phyloP scores from a whole-genome alignment of 2,113 vertebrate species.

The Indicator indicator region DNA sequence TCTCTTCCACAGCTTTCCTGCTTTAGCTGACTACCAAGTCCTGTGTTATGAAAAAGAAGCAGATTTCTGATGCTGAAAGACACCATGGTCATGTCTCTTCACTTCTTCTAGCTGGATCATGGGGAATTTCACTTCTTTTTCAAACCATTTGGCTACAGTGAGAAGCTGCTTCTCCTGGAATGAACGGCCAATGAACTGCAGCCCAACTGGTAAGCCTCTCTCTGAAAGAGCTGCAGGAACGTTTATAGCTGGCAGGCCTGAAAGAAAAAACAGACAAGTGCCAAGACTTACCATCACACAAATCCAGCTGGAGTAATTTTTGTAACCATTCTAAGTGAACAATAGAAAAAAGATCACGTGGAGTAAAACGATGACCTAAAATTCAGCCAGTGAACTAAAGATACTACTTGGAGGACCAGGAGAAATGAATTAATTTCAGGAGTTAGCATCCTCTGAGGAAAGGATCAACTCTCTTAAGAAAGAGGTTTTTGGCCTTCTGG shows the following conservation, averaged over 20 bases:
- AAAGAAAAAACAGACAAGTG: background rate
- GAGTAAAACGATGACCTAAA: background rate
- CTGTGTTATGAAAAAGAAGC: constrained; percentile 31
- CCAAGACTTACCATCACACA: background rate
- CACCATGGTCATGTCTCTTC: background rate
- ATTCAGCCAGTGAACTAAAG: background rate
- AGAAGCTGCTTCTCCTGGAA: constrained; percentile 89
- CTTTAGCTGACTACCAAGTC: background rate
- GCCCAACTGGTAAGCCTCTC: constrained; percentile 88
- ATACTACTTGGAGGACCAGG: background rate
- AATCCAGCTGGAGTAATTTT: background rate
- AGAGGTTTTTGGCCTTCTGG: background rate
- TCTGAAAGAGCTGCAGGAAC: constrained; percentile 87
- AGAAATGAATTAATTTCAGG: background rate
- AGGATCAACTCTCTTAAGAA: background rate
- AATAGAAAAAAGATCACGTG: background rate
- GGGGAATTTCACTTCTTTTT: constrained; percentile 90
- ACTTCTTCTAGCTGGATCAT: constrained; percentile 75
- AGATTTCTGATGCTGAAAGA: constrained; percentile 63
- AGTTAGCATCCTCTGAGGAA: background rate
- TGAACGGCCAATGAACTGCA: constrained; percentile 90
- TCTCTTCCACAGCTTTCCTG: background rate
- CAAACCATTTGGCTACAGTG: constrained; percentile 90
- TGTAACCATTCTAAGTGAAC: background rate
- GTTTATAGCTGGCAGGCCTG: constrained; percentile 90